These are phyloP conservation scores for Pachyrhynchus sulphureomaculatus DNA, from an alignment of 1,140 invertebrate genomes.

Conservation along the genomic window DNA sequence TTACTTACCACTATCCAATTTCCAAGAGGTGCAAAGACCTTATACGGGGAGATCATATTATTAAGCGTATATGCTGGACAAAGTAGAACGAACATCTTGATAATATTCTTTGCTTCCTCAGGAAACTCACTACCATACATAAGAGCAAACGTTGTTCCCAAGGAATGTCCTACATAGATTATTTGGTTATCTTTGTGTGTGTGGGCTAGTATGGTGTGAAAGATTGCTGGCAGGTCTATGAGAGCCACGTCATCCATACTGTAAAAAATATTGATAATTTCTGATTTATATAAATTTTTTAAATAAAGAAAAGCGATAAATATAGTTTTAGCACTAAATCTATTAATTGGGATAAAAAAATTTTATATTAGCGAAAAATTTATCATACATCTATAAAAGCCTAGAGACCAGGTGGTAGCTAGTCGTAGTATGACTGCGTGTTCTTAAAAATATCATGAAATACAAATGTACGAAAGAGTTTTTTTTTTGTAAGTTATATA, in stretches of 20 bases:
- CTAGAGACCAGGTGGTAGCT: no score
- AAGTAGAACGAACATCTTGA: conserved; percentile 43
- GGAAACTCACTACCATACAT: conserved; percentile 52
- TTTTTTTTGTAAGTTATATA: no score
- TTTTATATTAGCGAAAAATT: no score
- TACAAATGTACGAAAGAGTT: no score
- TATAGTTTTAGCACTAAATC: no score
- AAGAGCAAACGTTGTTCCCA: conserved; percentile 50
- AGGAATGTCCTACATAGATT: conserved; percentile 59
- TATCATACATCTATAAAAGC: no score
- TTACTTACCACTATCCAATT: conserved; percentile 42
- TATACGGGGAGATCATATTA: conserved; percentile 42
- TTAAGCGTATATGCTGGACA: conserved; percentile 45
- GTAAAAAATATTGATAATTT: conserved; percentile 7
- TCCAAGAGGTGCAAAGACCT: conserved; percentile 35
- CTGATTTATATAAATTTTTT: no score
- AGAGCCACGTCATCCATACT: conserved; percentile 60
- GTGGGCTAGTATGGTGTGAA: conserved; percentile 55
- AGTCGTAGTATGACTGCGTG: no score
- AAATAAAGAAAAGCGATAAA: background rate
- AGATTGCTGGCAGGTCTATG: conserved; percentile 60
- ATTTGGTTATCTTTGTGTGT: conserved; percentile 53
- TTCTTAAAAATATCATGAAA: no score
- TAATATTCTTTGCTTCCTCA: conserved; percentile 43
- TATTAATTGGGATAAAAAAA: no score